Evolutionary conservation across 2,113 vertebrate species (phyloP).

Genomic region (Oreochromis niloticus): DNA sequence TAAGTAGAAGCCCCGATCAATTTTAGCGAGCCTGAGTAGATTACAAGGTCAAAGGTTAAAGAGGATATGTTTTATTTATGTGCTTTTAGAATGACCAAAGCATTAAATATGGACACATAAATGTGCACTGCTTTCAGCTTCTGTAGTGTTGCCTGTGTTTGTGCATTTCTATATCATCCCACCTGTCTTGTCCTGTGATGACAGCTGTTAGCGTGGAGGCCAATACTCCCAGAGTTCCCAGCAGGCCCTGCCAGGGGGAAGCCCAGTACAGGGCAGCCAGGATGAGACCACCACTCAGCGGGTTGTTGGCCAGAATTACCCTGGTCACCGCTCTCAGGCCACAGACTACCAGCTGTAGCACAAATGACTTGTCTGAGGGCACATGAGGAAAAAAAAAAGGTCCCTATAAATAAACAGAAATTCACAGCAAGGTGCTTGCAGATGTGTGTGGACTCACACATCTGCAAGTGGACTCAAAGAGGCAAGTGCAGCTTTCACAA

Average conservation of each 20-base stretch:
- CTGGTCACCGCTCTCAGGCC: constrained; percentile 61
- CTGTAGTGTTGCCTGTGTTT: neutral
- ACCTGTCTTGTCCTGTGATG: constrained; percentile 68
- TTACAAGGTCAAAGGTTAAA: neutral
- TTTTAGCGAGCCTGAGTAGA: neutral
- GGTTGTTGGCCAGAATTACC: constrained; percentile 74
- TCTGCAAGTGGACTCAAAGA: neutral
- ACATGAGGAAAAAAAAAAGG: neutral
- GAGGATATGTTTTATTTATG: neutral
- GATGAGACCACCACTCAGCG: constrained; percentile 69
- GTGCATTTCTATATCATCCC: neutral
- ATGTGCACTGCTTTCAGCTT: neutral
- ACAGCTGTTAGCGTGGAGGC: constrained; percentile 68
- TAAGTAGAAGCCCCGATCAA: neutral
- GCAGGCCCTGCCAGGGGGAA: constrained; percentile 70
- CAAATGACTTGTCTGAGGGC: constrained; percentile 57
- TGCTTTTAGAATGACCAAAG: neutral
- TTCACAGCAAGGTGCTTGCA: neutral
- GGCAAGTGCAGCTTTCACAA: too few species aligned
- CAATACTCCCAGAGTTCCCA: constrained; percentile 67
- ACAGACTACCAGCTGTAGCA: constrained; percentile 67
- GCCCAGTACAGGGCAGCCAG: constrained; percentile 60
- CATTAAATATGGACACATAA: neutral
- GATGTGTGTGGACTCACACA: too few species aligned
- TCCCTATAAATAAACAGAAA: neutral